Evolutionary conservation across 2,797 vertebrate species (phyloP).

Genomic region (Coregonus sp.): DNA sequence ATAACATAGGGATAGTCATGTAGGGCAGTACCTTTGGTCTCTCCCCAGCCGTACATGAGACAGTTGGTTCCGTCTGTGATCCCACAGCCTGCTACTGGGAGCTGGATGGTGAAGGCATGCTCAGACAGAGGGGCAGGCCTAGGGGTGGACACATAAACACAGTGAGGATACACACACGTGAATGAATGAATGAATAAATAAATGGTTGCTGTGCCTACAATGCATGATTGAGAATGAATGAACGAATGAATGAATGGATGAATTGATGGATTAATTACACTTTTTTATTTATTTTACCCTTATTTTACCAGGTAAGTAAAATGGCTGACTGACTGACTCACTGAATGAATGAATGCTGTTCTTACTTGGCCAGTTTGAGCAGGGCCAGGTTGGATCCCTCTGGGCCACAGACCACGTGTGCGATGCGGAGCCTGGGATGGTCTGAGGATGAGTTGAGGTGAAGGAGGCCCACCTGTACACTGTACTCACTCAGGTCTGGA

Average conservation of each 20-base stretch:
- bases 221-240: neutral
- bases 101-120: conserved; percentile 86
- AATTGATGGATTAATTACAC: neutral
- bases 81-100: conserved; percentile 90
- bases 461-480: conserved; percentile 90
- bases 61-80: conserved; percentile 89
- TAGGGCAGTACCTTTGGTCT: conserved; percentile 89
- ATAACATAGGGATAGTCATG: neutral
- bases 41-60: conserved; percentile 97
- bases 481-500: conserved; percentile 90
- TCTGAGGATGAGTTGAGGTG: conserved; percentile 83
- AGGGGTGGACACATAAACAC: neutral
- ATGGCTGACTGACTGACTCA: neutral
- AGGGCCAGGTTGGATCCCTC: conserved; percentile 91
- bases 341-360: conserved; percentile 12
- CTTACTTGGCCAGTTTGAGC: conserved; percentile 88
- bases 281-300: no score
- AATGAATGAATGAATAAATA: neutral
- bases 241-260: conserved; percentile 10
- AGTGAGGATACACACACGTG: neutral
- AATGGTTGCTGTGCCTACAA: neutral
- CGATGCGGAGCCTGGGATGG: conserved; percentile 84
- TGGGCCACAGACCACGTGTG: conserved; percentile 90
- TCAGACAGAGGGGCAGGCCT: conserved; percentile 78
- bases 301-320: no score